Conservation (phyloP, 2,888 invertebrate genomes). For the Acleris sparsana region DNA sequence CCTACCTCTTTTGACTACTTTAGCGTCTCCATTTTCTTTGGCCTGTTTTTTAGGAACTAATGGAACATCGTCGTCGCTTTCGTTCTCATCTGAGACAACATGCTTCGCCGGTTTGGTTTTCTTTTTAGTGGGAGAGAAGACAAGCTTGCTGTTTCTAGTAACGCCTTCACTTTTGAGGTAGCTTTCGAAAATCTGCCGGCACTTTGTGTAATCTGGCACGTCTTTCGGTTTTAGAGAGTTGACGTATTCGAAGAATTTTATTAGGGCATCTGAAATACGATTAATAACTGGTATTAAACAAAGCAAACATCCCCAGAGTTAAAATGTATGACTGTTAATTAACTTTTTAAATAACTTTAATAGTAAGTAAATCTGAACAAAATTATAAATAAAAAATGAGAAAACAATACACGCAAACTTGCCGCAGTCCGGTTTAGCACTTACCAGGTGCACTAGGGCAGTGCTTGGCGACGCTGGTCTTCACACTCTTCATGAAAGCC, state of each 20-base stretch:
- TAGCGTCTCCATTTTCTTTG: slow-evolving; percentile 41
- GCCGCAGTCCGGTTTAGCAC: slow-evolving; percentile 34
- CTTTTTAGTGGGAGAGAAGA: slow-evolving; percentile 73
- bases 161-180: slow-evolving; percentile 86
- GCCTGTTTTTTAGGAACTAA: slow-evolving; percentile 38
- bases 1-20: slow-evolving; percentile 42
- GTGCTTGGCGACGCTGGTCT: slow-evolving; percentile 67
- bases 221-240: slow-evolving; percentile 87
- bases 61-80: slow-evolving; percentile 37
- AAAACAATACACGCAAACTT: no score
- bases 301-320: no score
- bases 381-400: no score
- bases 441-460: slow-evolving; percentile 65
- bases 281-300: background rate
- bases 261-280: slow-evolving; percentile 80
- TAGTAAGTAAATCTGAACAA: no score
- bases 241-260: slow-evolving; percentile 87
- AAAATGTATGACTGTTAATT: no score
- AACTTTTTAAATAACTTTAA: no score
- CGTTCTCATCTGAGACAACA: slow-evolving; percentile 10
- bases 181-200: slow-evolving; percentile 85
- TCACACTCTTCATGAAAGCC: slow-evolving; percentile 84
- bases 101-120: slow-evolving; percentile 38
- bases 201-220: slow-evolving; percentile 89
- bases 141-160: slow-evolving; percentile 82